These are phyloP conservation scores for Metopia argyrocephala DNA, from an alignment of 2,888 invertebrate species.

Conservation along the genomic window DNA sequence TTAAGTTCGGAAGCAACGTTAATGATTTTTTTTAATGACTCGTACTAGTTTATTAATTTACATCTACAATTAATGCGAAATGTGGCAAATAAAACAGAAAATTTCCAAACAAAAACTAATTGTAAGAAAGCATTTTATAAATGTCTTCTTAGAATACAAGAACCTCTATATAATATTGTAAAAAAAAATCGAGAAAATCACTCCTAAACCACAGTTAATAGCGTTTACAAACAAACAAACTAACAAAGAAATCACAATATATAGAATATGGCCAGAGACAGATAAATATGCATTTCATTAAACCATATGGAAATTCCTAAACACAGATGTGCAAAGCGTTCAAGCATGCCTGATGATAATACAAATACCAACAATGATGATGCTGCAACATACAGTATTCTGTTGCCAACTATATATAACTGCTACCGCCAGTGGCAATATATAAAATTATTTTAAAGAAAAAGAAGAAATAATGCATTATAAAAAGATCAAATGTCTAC, in stretches of 20 bases:
- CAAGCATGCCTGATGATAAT: constrained; percentile 50
- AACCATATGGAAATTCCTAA: constrained; percentile 60
- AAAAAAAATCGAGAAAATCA: constrained; percentile 51
- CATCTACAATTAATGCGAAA: background rate
- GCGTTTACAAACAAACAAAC: constrained; percentile 35
- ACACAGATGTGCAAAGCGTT: constrained; percentile 64
- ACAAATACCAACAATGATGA: constrained; percentile 8
- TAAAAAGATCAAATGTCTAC: constrained; percentile 61
- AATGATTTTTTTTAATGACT: constrained; percentile 6
- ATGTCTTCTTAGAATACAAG: constrained; percentile 8
- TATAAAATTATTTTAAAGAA: constrained; percentile 16
- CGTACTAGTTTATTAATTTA: background rate
- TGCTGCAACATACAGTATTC: constrained; percentile 21
- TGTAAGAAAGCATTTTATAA: constrained; percentile 1
- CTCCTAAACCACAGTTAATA: constrained; percentile 52
- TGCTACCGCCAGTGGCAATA: constrained; percentile 30
- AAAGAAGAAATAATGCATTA: background rate
- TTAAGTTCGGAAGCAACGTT: too few relatives aligned
- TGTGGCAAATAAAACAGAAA: constrained; percentile 57
- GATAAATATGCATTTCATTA: constrained; percentile 43
- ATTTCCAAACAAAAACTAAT: constrained; percentile 27
- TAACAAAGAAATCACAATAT: constrained; percentile 27
- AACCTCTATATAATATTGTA: constrained; percentile 11
- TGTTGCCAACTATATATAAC: constrained; percentile 36
- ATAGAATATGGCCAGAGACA: constrained; percentile 26